Evolutionary conservation across 2,113 vertebrate genomes (phyloP), one percentile per base, ranked within the genome.

Genomic region (Acrocephalus kingi): DNA sequence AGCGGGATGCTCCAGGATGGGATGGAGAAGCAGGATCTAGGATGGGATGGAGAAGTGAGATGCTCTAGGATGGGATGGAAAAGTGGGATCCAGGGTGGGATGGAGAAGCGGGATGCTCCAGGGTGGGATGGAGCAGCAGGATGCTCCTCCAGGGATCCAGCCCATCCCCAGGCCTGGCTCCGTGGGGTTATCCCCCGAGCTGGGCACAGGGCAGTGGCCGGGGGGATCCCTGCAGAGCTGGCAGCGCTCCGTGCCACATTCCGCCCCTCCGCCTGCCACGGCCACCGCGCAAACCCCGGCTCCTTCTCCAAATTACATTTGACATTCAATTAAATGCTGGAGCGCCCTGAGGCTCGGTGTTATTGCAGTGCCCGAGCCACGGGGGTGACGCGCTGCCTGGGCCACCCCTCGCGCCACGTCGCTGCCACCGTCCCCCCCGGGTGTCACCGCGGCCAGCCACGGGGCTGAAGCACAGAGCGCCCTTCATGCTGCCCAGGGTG

Each of bases 171-270:
- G 0, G 15, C 13, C 8, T 10, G 61, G 0, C 59, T 63, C 10
- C 6, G 16, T 1, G 27, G 39, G 43, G 7, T 54, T 10, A 3
- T 43, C 6, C 3, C 8, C 41, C 1, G 0, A 43, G n/a, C 21
- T 1, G 0, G 48, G 66, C 31, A 1, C 43, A 3, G 39, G 25
- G 24, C 23, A 5, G 22, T 25, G 58, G 4, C 33, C 37, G 2
- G 6, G 23, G 24, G 28, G 12, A 30, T 67, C 93, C 99, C 98
- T 4, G 35, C 83, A 22, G 79, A 24, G 98, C 98, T 1, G 98
- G 98, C 96, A 98, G 7, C 23, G 37, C 73, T 76, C 84, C 0
- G 37, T 1, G 56, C 43, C 21, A 21, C 67, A 56, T 15, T 8
- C 83, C 6, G 0, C 59, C 45, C 35, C 76, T 61, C 81, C 11